Conservation (phyloP, 2,113 vertebrate species). For the Ciconia stormi region DNA sequence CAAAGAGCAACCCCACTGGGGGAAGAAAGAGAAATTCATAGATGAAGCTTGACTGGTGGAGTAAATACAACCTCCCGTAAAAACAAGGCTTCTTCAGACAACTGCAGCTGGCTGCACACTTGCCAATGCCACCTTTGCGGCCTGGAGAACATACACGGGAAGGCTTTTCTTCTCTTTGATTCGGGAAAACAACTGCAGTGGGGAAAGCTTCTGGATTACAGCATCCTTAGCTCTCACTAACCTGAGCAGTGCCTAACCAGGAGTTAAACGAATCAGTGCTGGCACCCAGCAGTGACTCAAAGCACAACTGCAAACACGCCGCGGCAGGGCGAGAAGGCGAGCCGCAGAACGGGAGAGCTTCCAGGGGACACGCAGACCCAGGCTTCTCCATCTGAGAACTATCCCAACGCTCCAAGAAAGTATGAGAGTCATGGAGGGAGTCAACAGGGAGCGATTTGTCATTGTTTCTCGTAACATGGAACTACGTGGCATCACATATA, state of each 20-base stretch:
- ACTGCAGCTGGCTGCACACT: not conserved
- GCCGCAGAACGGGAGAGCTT: not conserved
- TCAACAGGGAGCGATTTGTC: accelerated
- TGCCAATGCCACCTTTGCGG: not conserved
- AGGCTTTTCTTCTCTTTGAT: not conserved
- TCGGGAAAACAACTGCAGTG: not conserved
- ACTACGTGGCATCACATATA: not conserved
- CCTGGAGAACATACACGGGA: not conserved
- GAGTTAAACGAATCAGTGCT: too few relatives aligned
- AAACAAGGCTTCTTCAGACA: not conserved
- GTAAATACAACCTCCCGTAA: not conserved
- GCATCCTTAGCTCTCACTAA: not conserved
- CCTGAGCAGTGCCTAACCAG: not conserved
- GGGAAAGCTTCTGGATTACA: not conserved
- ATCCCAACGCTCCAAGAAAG: not conserved
- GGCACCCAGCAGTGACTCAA: not conserved
- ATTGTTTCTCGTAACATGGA: accelerated
- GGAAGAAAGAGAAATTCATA: not conserved
- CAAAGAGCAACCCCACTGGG: not conserved
- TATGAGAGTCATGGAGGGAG: not conserved
- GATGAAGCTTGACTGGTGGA: not conserved
- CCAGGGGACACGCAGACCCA: not conserved
- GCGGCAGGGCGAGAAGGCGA: not conserved
- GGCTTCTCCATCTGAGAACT: not conserved
- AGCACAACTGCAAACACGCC: not conserved